Percentiles rank a stretch among this genome's conserved stretches.
phyloP scores from a whole-genome alignment of 64 coral and sea anemone species.

The Stichodactyla helianthus region DNA sequence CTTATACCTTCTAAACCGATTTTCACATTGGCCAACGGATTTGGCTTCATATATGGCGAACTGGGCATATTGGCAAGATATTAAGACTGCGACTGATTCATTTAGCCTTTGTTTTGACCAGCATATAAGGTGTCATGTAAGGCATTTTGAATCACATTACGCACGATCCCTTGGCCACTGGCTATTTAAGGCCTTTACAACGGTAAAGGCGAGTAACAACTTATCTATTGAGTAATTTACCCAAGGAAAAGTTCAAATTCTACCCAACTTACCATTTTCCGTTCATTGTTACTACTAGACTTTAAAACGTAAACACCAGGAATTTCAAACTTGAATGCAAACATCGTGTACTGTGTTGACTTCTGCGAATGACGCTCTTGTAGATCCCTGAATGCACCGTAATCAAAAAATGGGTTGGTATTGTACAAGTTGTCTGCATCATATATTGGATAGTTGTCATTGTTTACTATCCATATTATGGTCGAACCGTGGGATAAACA shows the following conservation, averaged over 20 bases:
- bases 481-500: slow-evolving; percentile 66
- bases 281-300: slow-evolving; percentile 68
- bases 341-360: slow-evolving; percentile 67
- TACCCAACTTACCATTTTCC: slow-evolving; percentile 71
- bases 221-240: too few relatives aligned
- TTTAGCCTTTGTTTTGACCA: too few relatives aligned
- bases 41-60: background rate
- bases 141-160: too few relatives aligned
- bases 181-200: too few relatives aligned
- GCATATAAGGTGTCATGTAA: too few relatives aligned
- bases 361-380: slow-evolving; percentile 68
- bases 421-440: slow-evolving; percentile 79
- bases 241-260: too few relatives aligned
- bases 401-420: slow-evolving; percentile 83
- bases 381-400: slow-evolving; percentile 70
- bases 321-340: slow-evolving; percentile 80
- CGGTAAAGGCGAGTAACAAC: too few relatives aligned
- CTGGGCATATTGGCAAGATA: too few relatives aligned
- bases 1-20: background rate
- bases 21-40: background rate
- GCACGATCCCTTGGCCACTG: too few relatives aligned
- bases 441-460: slow-evolving; percentile 80
- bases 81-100: too few relatives aligned
- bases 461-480: slow-evolving; percentile 80
- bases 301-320: slow-evolving; percentile 89